A percentile compares a stretch with the other conserved stretches of the same genome.
These are phyloP conservation scores for Conchocele bisecta DNA, from an alignment of 2,888 invertebrate species.

Conservation along the genomic window DNA sequence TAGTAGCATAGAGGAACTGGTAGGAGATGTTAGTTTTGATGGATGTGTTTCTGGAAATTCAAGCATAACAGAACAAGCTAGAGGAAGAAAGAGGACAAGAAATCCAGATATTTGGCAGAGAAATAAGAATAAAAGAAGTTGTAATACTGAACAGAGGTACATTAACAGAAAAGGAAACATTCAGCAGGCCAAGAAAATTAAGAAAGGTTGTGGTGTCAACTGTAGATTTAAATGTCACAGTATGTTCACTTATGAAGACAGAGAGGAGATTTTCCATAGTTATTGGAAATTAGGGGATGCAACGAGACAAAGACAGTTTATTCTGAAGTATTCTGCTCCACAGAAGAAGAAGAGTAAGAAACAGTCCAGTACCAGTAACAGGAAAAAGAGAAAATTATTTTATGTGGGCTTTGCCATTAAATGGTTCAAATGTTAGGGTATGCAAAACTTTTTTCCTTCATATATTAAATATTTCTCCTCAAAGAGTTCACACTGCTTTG, in stretches of 20 bases:
- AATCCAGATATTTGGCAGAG: slow-evolving; percentile 11
- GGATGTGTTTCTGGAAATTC: neutral
- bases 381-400: slow-evolving; percentile 9
- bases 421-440: slow-evolving; percentile 12
- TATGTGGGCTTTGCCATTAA: slow-evolving; percentile 19
- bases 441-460: slow-evolving; percentile 45
- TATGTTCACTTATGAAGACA: neutral
- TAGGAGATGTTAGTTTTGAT: slow-evolving; percentile 2
- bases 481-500: slow-evolving; percentile 18
- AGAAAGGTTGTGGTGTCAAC: slow-evolving; percentile 14
- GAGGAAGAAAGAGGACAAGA: slow-evolving; percentile 22
- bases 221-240: slow-evolving; percentile 20
- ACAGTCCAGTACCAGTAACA: neutral
- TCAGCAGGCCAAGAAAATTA: neutral
- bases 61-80: neutral
- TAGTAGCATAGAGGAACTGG: neutral
- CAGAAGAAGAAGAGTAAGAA: slow-evolving; percentile 8
- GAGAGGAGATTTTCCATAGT: slow-evolving; percentile 12
- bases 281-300: slow-evolving; percentile 19
- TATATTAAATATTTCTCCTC: slow-evolving; percentile 22
- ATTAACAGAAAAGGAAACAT: neutral
- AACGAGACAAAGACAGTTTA: slow-evolving; percentile 22
- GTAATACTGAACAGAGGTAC: slow-evolving; percentile 10
- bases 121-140: neutral
- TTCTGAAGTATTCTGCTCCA: slow-evolving; percentile 21